These are phyloP conservation scores for Apocrypta bakeri DNA, from an alignment of 1,140 invertebrate species.

Conservation along the genomic window DNA sequence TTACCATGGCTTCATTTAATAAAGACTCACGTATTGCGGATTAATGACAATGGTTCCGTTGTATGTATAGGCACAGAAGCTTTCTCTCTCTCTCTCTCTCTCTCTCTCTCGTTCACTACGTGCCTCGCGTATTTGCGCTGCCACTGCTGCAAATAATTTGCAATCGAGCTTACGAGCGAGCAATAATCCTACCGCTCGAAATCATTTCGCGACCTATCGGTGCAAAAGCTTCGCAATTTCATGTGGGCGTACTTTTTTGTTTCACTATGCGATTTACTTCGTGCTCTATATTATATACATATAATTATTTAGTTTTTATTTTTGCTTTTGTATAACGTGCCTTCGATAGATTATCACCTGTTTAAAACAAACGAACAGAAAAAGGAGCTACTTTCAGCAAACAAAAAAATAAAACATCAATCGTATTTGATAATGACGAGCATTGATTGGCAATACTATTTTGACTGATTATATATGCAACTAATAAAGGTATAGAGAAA, in stretches of 20 bases:
- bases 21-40: slow-evolving; percentile 3
- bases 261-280: not conserved
- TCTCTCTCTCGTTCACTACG: not conserved
- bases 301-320: too few relatives aligned
- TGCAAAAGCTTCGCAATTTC: not conserved
- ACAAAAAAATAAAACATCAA: too few relatives aligned
- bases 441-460: not conserved
- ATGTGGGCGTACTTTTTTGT: not conserved
- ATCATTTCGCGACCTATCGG: not conserved
- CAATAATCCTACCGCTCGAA: not conserved
- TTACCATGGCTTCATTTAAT: slow-evolving; percentile 4
- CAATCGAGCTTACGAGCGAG: not conserved
- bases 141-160: not conserved
- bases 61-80: not conserved
- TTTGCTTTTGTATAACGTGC: too few relatives aligned
- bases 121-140: not conserved
- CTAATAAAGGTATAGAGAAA: not conserved
- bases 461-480: too few relatives aligned
- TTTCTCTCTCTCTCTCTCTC: not conserved
- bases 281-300: too few relatives aligned
- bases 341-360: too few relatives aligned
- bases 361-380: too few relatives aligned
- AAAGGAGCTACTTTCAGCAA: too few relatives aligned
- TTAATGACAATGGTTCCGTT: slow-evolving; percentile 6
- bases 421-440: too few relatives aligned